Conservation (phyloP, 1,140 invertebrate genomes). For the Drosophila ohnishii region DNA sequence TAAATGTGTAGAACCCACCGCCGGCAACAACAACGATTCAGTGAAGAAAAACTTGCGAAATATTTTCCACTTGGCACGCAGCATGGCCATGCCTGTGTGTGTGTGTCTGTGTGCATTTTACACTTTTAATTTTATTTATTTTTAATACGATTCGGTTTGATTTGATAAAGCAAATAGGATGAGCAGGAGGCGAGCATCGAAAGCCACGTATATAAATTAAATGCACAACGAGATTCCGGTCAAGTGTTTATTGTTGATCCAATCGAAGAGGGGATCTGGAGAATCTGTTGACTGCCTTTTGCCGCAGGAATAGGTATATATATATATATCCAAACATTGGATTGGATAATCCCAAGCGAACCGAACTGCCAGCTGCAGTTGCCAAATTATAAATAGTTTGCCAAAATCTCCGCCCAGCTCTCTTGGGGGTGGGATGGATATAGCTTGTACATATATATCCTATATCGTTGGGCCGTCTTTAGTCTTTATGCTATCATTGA, state of each 20-base stretch:
- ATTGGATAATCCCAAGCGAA: constrained; percentile 13
- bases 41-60: constrained; percentile 77
- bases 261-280: constrained; percentile 25
- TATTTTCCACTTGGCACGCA: constrained; percentile 82
- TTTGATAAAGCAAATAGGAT: constrained; percentile 63
- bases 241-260: constrained; percentile 68
- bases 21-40: constrained; percentile 1
- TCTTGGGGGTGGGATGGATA: constrained; percentile 8
- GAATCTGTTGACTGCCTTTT: constrained; percentile 41
- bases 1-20: constrained; percentile 63
- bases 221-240: constrained; percentile 47
- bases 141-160: constrained; percentile 66
- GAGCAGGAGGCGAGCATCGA: constrained; percentile 9
- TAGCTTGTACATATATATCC: constrained; percentile 13
- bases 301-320: not conserved
- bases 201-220: constrained; percentile 14
- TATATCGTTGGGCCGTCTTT: constrained; percentile 32
- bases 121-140: constrained; percentile 79
- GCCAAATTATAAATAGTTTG: constrained; percentile 78
- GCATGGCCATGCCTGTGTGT: constrained; percentile 51
- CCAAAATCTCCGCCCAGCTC: constrained; percentile 46
- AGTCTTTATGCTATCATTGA: constrained; percentile 66
- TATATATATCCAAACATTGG: constrained; percentile 19
- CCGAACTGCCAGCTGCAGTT: constrained; percentile 46
- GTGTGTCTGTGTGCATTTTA: constrained; percentile 67